Base-by-base conservation (phyloP, 2,797 vertebrate species). In the Psittacula echo region DNA sequence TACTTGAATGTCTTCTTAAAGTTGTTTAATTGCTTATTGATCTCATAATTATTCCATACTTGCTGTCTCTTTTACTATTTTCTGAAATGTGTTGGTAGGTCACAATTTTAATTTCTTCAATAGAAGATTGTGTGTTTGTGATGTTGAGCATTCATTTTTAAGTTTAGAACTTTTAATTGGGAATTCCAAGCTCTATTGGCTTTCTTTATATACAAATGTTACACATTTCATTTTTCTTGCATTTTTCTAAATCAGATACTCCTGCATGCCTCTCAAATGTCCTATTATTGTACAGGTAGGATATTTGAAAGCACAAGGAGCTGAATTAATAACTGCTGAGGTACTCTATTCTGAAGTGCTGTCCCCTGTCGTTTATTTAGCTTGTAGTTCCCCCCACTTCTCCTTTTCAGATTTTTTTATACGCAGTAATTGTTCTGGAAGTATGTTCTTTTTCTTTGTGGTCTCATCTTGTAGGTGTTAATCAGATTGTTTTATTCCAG, bases 281-380 rank as follows among this genome's bases (percentile, higher is more conserved):
- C 48, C 64, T 89, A 21, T 41, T 93, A 42, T 24, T 87, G 34
- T 32, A 60, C 26, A 84, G 23, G 30, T 62, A 60, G 44, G 22
- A 18, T 87, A 73, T 90, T 85, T 90, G 44, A 82, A 45, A 90
- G 61, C 67, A 76, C 29, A 67, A 75, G 30, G n/a, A 85, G 37
- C n/a, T 79, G 92, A 90, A 90, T 88, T 88, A 88, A 9, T 86
- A 91, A 78, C 41, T 84, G 60, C 39, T 58, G 48, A 72, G 21
- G 17, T 71, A 51, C 56, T 93, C 9, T 47, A 4, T 87, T 87
- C 66, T 85, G n/a, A 70, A 48, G 22, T 72, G 51, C 47, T 66
- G 10, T 65, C 24, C 10, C 10, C 7, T 70, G 24, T 60, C 85
- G 53, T 64, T 93, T 37, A 44, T 93, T 91, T 56, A 64, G 60